These are phyloP conservation scores for Mythimna vitellina DNA, from an alignment of 2,888 invertebrate genomes.

Conservation along the genomic window DNA sequence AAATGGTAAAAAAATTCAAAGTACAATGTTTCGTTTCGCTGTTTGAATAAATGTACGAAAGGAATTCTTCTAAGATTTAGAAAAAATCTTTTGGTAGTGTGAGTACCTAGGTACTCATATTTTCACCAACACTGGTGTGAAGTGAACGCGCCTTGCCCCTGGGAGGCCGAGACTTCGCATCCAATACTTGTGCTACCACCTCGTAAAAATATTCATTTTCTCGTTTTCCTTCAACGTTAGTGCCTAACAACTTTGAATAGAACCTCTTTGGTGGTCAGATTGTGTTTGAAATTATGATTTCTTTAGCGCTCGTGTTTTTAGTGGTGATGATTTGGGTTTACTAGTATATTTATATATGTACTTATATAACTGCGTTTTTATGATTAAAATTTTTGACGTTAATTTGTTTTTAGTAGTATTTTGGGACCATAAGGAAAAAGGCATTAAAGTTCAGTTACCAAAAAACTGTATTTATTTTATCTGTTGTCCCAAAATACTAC, in stretches of 20 bases:
- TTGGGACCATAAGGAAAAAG: no score
- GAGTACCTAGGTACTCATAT: slow-evolving; percentile 60
- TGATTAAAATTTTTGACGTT: no score
- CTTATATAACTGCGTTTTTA: no score
- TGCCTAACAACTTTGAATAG: slow-evolving; percentile 34
- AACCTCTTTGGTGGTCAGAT: slow-evolving; percentile 24
- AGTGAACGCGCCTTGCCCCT: slow-evolving; percentile 70
- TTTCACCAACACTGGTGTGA: slow-evolving; percentile 82
- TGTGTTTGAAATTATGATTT: slow-evolving; percentile 2
- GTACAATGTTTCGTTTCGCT: slow-evolving; percentile 54
- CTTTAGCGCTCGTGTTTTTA: background rate
- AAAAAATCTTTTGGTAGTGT: slow-evolving; percentile 79
- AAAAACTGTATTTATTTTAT: no score
- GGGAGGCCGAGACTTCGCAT: slow-evolving; percentile 72
- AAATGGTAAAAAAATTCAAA: slow-evolving; percentile 46
- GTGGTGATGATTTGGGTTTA: background rate
- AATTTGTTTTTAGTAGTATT: no score
- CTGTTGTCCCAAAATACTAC: no score
- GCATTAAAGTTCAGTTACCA: no score
- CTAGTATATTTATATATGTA: no score
- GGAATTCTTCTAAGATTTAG: slow-evolving; percentile 71
- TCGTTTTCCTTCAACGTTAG: slow-evolving; percentile 71
- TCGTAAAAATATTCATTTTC: slow-evolving; percentile 85
- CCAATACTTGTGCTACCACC: slow-evolving; percentile 77
- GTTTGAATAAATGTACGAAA: slow-evolving; percentile 72